A percentile compares a stretch with the other conserved stretches of the same genome.
Evolutionary conservation across 1,140 invertebrate species (phyloP).

Genomic region (Neodiprion virginianus): DNA sequence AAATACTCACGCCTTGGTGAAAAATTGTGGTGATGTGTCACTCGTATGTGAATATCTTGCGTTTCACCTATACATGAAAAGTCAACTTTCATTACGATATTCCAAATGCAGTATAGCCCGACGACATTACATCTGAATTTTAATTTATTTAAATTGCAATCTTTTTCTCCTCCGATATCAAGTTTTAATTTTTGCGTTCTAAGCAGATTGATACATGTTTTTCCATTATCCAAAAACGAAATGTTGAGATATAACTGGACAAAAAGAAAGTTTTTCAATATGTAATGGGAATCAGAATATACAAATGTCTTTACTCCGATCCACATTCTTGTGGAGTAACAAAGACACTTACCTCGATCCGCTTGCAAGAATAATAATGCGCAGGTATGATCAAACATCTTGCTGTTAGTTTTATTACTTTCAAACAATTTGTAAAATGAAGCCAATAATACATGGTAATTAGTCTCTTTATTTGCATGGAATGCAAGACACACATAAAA

Average conservation of each 20-base stretch:
- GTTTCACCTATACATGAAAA: conserved; percentile 49
- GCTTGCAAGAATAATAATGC: neutral
- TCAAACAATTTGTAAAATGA: neutral
- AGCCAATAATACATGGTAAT: neutral
- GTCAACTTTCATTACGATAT: neutral
- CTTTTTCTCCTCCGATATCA: too few relatives aligned
- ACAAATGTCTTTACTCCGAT: neutral
- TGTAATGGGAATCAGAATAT: too few relatives aligned
- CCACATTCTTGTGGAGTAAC: neutral
- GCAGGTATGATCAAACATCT: neutral
- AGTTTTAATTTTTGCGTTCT: too few relatives aligned
- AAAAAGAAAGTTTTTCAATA: too few relatives aligned
- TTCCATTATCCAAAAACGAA: too few relatives aligned
- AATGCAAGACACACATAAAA: neutral
- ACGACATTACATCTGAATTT: too few relatives aligned
- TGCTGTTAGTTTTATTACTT: neutral
- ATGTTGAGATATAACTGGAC: too few relatives aligned
- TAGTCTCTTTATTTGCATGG: neutral
- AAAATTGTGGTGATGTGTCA: conserved; percentile 62
- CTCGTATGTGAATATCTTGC: conserved; percentile 63
- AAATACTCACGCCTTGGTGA: conserved; percentile 58
- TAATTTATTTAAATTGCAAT: too few relatives aligned
- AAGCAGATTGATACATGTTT: too few relatives aligned
- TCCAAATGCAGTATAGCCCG: too few relatives aligned
- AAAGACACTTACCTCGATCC: neutral